These are phyloP conservation scores for Trichopoda pennipes DNA, from an alignment of 2,888 invertebrate genomes.

Conservation along the genomic window DNA sequence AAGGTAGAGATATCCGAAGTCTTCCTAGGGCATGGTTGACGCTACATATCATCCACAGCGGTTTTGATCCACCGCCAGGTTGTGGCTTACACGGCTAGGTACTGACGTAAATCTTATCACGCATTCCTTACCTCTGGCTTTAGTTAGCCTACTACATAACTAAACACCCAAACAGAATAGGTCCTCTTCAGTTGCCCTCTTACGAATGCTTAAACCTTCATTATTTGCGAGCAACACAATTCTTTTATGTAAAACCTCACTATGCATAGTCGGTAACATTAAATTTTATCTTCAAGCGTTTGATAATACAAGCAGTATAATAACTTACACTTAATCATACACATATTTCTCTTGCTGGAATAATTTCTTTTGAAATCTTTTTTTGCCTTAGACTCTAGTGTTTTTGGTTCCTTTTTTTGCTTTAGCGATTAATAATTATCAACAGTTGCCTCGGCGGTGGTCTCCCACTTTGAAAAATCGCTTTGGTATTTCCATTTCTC, in stretches of 20 bases:
- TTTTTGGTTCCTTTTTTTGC: constrained; percentile 30
- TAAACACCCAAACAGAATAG: no score
- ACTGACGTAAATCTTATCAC: no score
- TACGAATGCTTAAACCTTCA: no score
- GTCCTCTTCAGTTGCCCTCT: no score
- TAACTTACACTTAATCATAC: constrained; percentile 36
- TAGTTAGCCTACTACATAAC: no score
- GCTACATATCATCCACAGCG: no score
- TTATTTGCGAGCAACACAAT: no score
- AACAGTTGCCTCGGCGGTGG: constrained; percentile 71
- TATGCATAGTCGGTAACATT: constrained; percentile 30
- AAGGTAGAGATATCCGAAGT: no score
- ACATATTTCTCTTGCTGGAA: constrained; percentile 34
- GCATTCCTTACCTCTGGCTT: no score
- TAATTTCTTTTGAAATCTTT: constrained; percentile 52
- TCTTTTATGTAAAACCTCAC: not conserved
- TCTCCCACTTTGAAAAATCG: constrained; percentile 71
- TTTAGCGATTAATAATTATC: constrained; percentile 71
- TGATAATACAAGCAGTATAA: constrained; percentile 44
- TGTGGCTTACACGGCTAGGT: no score
- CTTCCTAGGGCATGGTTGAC: no score
- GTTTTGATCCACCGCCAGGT: no score
- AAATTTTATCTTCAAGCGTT: not conserved
- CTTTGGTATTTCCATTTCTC: constrained; percentile 63
- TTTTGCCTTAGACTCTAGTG: not conserved